A percentile compares a stretch with the other conserved stretches of the same genome.
These are phyloP conservation scores for Darevskia nairensis DNA, from an alignment of 2,797 vertebrate species.

Conservation along the genomic window DNA sequence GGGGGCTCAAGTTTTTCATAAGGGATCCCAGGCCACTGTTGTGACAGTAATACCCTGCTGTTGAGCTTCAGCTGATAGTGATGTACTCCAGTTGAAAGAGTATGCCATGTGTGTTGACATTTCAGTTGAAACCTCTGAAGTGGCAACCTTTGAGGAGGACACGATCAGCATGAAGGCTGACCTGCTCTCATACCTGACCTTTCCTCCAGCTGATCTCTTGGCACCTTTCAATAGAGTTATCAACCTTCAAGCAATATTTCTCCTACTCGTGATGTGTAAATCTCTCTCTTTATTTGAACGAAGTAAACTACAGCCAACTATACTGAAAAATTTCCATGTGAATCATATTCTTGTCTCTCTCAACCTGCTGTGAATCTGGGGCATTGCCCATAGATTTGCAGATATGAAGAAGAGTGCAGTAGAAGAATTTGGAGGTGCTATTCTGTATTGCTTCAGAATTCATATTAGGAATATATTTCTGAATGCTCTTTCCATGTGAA, in stretches of 20 bases:
- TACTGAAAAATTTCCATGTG: neutral
- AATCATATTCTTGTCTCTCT: neutral
- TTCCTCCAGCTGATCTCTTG: slow-evolving; percentile 9
- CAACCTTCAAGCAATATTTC: neutral
- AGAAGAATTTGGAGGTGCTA: neutral
- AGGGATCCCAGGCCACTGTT: neutral
- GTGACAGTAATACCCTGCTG: neutral
- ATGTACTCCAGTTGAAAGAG: neutral
- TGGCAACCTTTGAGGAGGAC: slow-evolving; percentile 1
- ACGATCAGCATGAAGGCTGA: neutral
- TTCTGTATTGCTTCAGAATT: neutral
- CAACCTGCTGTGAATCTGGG: neutral
- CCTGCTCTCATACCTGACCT: neutral
- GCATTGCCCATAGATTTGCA: neutral
- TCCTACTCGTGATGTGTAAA: neutral
- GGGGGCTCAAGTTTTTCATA: neutral
- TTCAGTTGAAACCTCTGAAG: slow-evolving; percentile 6
- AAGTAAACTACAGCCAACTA: neutral
- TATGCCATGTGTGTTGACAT: slow-evolving; percentile 11
- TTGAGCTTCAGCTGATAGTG: neutral
- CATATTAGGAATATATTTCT: neutral
- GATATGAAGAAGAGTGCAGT: neutral
- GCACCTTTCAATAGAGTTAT: slow-evolving; percentile 16
- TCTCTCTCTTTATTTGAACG: neutral
- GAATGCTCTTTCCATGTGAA: neutral